phyloP scores from a whole-genome alignment of 2,888 invertebrate species.

The Teleiodes luculella region DNA sequence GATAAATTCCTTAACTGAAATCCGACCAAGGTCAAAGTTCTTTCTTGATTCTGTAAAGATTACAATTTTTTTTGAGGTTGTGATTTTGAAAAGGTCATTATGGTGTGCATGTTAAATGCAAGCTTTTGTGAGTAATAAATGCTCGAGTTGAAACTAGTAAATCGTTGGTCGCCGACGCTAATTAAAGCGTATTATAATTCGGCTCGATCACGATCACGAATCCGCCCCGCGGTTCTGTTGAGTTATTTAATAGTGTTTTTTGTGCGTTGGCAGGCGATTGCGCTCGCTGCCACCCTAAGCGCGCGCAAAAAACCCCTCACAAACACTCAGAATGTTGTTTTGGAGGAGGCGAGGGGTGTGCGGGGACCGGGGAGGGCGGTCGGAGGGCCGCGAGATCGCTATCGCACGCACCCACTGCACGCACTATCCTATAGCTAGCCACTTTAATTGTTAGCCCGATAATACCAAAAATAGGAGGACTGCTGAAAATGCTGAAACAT shows the following conservation, averaged over 20 bases:
- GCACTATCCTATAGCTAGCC: constrained; percentile 75
- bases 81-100: neutral
- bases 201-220: constrained; percentile 69
- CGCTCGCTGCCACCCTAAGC: constrained; percentile 74
- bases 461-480: constrained; percentile 42
- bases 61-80: too few relatives aligned
- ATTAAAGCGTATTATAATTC: constrained; percentile 70
- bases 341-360: constrained; percentile 54
- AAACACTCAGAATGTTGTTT: constrained; percentile 74
- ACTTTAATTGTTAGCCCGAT: constrained; percentile 68
- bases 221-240: constrained; percentile 70
- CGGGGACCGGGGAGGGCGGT: constrained; percentile 35
- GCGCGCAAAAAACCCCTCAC: constrained; percentile 77
- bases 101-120: constrained; percentile 10
- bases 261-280: constrained; percentile 72
- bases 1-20: too few relatives aligned
- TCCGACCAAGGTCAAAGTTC: too few relatives aligned
- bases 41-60: too few relatives aligned
- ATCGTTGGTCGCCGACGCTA: constrained; percentile 63
- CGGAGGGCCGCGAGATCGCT: constrained; percentile 68
- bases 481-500: constrained; percentile 5
- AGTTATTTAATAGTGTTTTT: constrained; percentile 77
- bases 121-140: constrained; percentile 6
- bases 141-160: constrained; percentile 23
- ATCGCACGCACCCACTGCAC: constrained; percentile 77